Evolutionary conservation across 2,797 vertebrate species (phyloP).

Genomic region (Micrastur ruficollis): DNA sequence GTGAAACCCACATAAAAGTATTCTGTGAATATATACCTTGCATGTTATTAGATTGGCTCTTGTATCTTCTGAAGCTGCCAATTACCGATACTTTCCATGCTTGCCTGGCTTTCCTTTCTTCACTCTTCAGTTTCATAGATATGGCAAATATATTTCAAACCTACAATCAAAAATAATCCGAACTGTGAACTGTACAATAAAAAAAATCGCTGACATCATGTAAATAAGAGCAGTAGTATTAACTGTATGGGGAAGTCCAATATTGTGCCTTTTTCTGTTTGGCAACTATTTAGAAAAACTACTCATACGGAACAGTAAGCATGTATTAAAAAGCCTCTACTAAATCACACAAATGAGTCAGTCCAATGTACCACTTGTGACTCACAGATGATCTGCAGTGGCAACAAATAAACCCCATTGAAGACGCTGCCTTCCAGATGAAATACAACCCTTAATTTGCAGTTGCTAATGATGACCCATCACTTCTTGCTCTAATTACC

Average conservation of each 20-base stretch:
- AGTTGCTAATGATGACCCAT: constrained; percentile 42
- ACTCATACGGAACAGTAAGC: constrained; percentile 15
- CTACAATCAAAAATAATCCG: background rate
- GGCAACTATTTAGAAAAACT: constrained; percentile 17
- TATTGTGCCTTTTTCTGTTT: background rate
- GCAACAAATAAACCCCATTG: constrained; percentile 20
- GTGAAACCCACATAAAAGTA: background rate
- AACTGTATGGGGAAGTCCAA: background rate
- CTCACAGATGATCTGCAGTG: constrained; percentile 26
- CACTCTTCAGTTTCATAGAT: background rate
- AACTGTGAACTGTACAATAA: background rate
- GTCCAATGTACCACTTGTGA: background rate
- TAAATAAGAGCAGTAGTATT: background rate
- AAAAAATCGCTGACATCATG: background rate
- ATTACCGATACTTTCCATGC: background rate
- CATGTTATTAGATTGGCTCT: background rate
- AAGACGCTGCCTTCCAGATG: constrained; percentile 36
- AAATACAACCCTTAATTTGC: constrained; percentile 39
- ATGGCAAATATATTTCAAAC: background rate
- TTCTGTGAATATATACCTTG: background rate
- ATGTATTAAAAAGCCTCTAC: background rate
- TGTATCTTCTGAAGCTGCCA: background rate
- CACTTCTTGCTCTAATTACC: constrained; percentile 53
- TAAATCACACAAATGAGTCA: constrained; percentile 50
- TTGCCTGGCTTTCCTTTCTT: background rate